phyloP scores from a whole-genome alignment of 2,797 vertebrate genomes.

The Adrianichthys oophorus region DNA sequence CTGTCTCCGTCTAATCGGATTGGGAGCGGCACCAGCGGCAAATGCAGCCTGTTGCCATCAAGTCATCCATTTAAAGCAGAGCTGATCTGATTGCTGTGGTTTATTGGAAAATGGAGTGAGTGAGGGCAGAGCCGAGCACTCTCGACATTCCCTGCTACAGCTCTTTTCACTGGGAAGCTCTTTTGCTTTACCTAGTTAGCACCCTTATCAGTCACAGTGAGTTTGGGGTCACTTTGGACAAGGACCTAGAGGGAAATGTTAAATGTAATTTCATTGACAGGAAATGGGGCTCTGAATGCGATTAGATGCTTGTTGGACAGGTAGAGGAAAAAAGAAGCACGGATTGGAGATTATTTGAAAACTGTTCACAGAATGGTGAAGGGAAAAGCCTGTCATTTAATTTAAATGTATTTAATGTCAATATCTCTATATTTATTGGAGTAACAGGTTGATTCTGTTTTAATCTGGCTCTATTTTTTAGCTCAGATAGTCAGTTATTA shows the following conservation, averaged over 20 bases:
- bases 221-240: conserved; percentile 78
- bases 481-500: background rate
- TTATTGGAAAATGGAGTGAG: conserved; percentile 84
- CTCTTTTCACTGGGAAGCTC: conserved; percentile 67
- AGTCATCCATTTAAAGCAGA: conserved; percentile 83
- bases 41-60: conserved; percentile 84
- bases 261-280: conserved; percentile 80
- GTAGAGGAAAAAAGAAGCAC: conserved; percentile 55
- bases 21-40: conserved; percentile 79
- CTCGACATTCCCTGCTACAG: conserved; percentile 41
- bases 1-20: conserved; percentile 82
- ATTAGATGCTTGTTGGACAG: conserved; percentile 72
- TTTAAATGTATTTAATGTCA: conserved; percentile 27
- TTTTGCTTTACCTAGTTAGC: conserved; percentile 77
- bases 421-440: conserved; percentile 18
- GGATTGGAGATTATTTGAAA: conserved; percentile 61
- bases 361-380: conserved; percentile 25
- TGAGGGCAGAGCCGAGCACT: conserved; percentile 45
- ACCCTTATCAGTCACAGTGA: conserved; percentile 74
- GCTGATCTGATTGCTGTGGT: conserved; percentile 84
- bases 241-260: conserved; percentile 75
- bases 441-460: conserved; percentile 19
- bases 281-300: conserved; percentile 73
- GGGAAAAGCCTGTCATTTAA: conserved; percentile 13
- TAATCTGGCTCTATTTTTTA: conserved; percentile 20